Percentiles rank a stretch among this genome's conserved stretches.
Conservation (phyloP, 2,888 invertebrate genomes). For the Aspidiotus destructor region DNA sequence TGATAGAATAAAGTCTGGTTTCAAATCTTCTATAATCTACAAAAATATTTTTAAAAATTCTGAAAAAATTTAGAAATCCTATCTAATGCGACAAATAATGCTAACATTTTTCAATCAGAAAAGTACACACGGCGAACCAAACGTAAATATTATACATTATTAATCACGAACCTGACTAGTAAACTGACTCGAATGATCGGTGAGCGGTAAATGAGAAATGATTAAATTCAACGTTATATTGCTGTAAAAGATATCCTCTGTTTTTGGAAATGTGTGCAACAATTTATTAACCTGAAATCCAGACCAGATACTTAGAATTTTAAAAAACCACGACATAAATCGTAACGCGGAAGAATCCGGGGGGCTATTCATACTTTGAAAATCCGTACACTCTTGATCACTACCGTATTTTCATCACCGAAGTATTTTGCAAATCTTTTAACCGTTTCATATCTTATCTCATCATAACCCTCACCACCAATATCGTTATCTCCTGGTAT, state of each 20-base stretch:
- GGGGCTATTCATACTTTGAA: conserved; percentile 4
- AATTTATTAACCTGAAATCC: conserved; percentile 37
- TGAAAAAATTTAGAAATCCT: background rate
- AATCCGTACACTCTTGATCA: conserved; percentile 15
- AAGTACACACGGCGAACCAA: background rate
- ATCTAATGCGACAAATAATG: no score
- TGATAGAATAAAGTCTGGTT: conserved; percentile 60
- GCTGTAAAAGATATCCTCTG: conserved; percentile 14
- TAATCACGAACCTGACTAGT: conserved; percentile 42
- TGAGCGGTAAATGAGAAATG: conserved; percentile 63
- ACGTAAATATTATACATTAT: no score
- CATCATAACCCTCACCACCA: conserved; percentile 72
- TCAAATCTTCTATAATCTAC: conserved; percentile 53
- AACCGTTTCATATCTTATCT: conserved; percentile 42
- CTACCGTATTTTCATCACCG: conserved; percentile 21
- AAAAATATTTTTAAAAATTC: conserved; percentile 35
- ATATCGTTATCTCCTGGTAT: conserved; percentile 96
- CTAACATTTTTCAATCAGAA: conserved; percentile 13
- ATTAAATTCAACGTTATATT: conserved; percentile 45
- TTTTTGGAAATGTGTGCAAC: conserved; percentile 34
- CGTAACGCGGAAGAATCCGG: background rate
- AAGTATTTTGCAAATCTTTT: conserved; percentile 34
- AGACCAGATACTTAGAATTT: background rate
- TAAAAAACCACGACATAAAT: background rate
- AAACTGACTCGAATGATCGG: conserved; percentile 48